Evolutionary conservation across 2,797 vertebrate species (phyloP).

Genomic region (Poecilia velifera): DNA sequence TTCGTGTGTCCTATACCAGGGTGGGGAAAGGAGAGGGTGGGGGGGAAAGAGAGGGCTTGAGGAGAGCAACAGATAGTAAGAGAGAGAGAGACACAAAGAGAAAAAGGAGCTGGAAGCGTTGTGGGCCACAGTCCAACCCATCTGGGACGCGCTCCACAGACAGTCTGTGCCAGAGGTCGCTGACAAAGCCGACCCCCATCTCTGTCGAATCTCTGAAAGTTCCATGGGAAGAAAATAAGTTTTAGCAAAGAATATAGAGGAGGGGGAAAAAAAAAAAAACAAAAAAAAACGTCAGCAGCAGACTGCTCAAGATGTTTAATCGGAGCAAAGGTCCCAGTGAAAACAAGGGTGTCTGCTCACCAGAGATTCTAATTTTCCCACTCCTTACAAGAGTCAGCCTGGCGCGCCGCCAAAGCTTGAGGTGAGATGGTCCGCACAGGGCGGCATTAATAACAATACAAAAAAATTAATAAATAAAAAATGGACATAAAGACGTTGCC

Average conservation of each 20-base stretch:
- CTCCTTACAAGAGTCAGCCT: constrained; percentile 40
- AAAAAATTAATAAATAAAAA: constrained; percentile 1
- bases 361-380: constrained; percentile 68
- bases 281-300: constrained; percentile 44
- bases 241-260: constrained; percentile 63
- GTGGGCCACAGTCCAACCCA: constrained; percentile 76
- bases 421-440: background rate
- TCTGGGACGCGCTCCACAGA: constrained; percentile 77
- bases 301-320: constrained; percentile 68
- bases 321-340: constrained; percentile 75
- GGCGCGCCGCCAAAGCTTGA: constrained; percentile 56
- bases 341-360: constrained; percentile 70
- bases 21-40: constrained; percentile 3
- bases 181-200: constrained; percentile 73
- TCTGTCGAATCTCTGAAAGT: constrained; percentile 77
- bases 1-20: constrained; percentile 54
- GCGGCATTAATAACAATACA: constrained; percentile 31
- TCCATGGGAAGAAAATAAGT: constrained; percentile 72
- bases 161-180: constrained; percentile 78
- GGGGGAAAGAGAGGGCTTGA: background rate
- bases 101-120: constrained; percentile 36
- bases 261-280: background rate
- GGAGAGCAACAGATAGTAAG: constrained; percentile 66
- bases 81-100: constrained; percentile 13
- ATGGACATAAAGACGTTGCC: constrained; percentile 62